Percentiles rank a stretch among this genome's conserved stretches.
Evolutionary conservation across 2,797 vertebrate genomes (phyloP).

Genomic region (Myotis pilosus): DNA sequence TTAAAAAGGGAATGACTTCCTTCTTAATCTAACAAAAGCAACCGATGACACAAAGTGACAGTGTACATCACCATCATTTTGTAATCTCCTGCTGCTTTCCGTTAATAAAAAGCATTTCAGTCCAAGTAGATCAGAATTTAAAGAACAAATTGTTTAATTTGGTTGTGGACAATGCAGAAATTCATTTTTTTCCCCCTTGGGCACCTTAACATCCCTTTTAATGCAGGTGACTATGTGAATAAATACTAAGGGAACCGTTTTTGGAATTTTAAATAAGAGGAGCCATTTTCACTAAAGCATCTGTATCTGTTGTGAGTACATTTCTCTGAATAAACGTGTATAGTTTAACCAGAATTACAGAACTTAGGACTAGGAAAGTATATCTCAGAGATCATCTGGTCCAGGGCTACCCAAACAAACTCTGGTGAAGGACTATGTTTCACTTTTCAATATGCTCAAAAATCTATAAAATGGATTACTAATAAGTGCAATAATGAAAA

Average conservation of each 20-base stretch:
- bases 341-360: not conserved
- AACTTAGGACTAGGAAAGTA: not conserved
- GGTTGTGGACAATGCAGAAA: slow-evolving; percentile 31
- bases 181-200: not conserved
- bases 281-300: not conserved
- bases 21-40: not conserved
- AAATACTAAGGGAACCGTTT: not conserved
- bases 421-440: not conserved
- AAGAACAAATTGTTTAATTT: slow-evolving; percentile 60
- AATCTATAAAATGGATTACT: not conserved
- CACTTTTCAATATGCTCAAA: not conserved
- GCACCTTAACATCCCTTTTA: not conserved
- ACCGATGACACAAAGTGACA: not conserved
- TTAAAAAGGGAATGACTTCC: not conserved
- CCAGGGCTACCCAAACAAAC: not conserved
- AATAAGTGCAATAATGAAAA: slow-evolving; percentile 16
- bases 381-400: not conserved
- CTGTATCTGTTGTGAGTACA: not conserved
- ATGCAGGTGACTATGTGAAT: slow-evolving; percentile 25
- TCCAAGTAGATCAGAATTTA: slow-evolving; percentile 40
- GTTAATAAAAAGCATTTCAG: slow-evolving; percentile 22
- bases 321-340: not conserved
- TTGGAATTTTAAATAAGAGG: slow-evolving; percentile 51
- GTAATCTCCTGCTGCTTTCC: not conserved
- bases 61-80: not conserved